These are phyloP conservation scores for Atractosteus spatula DNA, from an alignment of 2,113 vertebrate species.

Conservation along the genomic window DNA sequence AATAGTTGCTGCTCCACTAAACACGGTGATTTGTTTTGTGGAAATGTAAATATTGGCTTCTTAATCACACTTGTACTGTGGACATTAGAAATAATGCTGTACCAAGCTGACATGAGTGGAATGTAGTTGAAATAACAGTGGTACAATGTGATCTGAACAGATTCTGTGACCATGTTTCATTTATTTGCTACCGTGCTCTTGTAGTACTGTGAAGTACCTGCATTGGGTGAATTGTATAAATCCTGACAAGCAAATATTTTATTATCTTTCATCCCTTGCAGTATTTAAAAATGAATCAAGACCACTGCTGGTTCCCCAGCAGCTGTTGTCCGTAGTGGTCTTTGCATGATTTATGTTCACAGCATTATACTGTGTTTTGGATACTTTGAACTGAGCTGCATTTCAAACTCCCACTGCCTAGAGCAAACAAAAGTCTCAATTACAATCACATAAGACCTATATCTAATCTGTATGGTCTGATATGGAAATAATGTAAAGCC, in stretches of 20 bases:
- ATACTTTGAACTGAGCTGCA: too few relatives aligned
- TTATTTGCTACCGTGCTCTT: slow-evolving; percentile 48
- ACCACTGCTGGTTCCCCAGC: background rate
- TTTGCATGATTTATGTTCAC: background rate
- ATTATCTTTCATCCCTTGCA: background rate
- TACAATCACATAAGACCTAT: too few relatives aligned
- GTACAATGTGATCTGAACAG: background rate
- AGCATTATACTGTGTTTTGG: too few relatives aligned
- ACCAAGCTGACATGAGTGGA: background rate
- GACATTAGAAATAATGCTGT: too few relatives aligned
- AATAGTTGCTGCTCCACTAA: too few relatives aligned
- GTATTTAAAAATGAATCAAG: background rate
- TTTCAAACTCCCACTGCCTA: too few relatives aligned
- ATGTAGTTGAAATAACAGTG: slow-evolving; percentile 24
- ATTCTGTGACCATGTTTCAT: background rate
- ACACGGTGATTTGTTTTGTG: too few relatives aligned
- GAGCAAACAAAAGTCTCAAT: too few relatives aligned
- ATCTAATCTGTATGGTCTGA: too few relatives aligned
- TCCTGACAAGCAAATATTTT: background rate
- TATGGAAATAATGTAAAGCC: too few relatives aligned
- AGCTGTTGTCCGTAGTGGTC: background rate
- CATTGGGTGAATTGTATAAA: background rate
- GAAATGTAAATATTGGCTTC: too few relatives aligned
- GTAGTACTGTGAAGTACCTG: background rate
- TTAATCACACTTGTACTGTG: too few relatives aligned